A percentile compares a stretch with the other conserved stretches of the same genome.
Conservation (phyloP, 2,113 vertebrate species). For the Thalassarche chlororhynchos region DNA sequence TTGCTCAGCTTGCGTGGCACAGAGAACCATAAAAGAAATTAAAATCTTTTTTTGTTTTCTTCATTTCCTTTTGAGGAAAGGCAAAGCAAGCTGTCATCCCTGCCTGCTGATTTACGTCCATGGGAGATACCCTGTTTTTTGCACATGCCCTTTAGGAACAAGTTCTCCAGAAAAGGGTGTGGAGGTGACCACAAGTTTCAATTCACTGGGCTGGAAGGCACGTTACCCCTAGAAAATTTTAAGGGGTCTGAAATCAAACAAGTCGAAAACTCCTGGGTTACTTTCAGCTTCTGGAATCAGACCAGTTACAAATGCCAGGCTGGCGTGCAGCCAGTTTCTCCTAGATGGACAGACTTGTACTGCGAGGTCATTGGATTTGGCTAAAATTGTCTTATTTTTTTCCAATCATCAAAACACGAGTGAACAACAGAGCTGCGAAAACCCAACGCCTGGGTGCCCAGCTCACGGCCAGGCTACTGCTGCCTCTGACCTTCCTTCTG, state of each 20-base stretch:
- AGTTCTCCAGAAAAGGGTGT: background rate
- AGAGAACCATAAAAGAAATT: background rate
- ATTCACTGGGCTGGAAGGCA: background rate
- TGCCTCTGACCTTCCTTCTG: background rate
- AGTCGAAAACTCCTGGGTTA: background rate
- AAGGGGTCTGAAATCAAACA: background rate
- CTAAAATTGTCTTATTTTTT: background rate
- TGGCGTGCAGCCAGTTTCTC: background rate
- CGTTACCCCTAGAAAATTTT: accelerated
- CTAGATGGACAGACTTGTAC: background rate
- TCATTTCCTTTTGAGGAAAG: background rate
- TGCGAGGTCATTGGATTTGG: background rate
- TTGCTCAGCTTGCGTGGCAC: background rate
- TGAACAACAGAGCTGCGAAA: background rate
- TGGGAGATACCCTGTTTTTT: accelerated
- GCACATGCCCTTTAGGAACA: background rate
- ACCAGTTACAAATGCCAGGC: background rate
- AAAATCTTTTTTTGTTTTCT: background rate
- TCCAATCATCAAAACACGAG: background rate
- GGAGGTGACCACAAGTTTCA: background rate
- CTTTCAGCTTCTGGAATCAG: background rate
- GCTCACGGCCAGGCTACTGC: background rate
- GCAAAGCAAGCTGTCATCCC: slow-evolving; percentile 15
- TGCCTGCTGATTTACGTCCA: background rate
- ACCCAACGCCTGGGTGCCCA: background rate